Base-by-base conservation (phyloP, 1,140 invertebrate species). In the Drosophila hydei region DNA sequence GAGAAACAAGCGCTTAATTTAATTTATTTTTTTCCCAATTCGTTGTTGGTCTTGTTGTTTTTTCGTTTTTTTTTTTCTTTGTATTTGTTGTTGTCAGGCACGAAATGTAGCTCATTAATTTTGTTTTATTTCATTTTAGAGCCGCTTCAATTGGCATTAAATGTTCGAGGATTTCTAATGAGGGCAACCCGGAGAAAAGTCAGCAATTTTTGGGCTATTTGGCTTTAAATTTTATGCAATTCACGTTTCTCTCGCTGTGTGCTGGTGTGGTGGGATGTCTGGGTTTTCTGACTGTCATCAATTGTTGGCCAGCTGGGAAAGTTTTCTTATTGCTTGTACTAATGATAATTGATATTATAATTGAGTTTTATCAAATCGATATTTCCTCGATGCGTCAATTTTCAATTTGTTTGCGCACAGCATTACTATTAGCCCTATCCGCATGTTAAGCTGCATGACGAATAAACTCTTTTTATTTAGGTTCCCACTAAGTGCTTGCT, bases 1-100 rank as follows among this genome's bases (percentile, higher is more conserved):
- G 74, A 64, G 81, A 85, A 87, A 88, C 78, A 81, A 77, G 85
- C 81, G 81, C 83, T 87, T 87, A 87, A 87, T 87, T 87, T 88
- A 88, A 87, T 87, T 87, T 87, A 87, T 87, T 83, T 87, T 75
- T 23, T 52, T 59, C 64, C 72, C 75, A 72, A 72, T 77, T 62
- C 19, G 25, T 40, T 79, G 69, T 71, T 56, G 40, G 30, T 30
- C 19, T 72, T 59, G 54, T 61, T 68, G 55, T 55, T 38, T n/a
- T 43, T 16, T 43, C 18, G 36, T 38, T 38, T 38, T 38, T 5
- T 38, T 3, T 4, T 43, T 27, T 12, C n/a, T n/a, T n/a, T n/a
- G n/a, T n/a, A n/a, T n/a, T 30, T 68, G 40, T 14, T 54, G 48
- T 30, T 60, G 36, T 21, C 70, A 62, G 51, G 72, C 79, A 79